Conservation (phyloP, 2,797 vertebrate species). For the Gymnothorax reevesii region DNA sequence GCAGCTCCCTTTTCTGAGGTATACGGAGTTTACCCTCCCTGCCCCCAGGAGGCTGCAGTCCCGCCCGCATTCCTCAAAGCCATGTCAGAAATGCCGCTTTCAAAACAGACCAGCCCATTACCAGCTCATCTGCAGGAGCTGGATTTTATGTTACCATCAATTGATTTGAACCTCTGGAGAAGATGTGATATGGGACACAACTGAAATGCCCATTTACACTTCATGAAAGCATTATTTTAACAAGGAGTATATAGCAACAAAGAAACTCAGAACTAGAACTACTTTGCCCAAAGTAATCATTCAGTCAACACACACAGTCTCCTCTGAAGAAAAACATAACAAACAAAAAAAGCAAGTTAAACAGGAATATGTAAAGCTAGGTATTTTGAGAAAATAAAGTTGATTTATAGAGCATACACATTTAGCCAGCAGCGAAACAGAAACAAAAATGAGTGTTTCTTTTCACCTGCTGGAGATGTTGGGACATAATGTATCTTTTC, state of each 20-base stretch:
- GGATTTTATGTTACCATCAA: not conserved
- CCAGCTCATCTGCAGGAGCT: not conserved
- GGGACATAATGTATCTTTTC: not conserved
- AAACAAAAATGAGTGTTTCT: not conserved
- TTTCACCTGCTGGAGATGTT: too few relatives aligned
- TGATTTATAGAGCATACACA: not conserved
- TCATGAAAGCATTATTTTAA: not conserved
- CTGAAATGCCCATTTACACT: not conserved
- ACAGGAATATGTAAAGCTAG: not conserved
- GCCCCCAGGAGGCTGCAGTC: not conserved
- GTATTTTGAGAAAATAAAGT: not conserved
- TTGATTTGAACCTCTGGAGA: not conserved
- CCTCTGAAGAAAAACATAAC: not conserved
- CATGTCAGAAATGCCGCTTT: not conserved
- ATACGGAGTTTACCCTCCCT: conserved; percentile 14
- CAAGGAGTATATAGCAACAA: not conserved
- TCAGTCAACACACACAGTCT: not conserved
- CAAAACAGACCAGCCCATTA: too few relatives aligned
- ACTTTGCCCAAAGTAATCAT: not conserved
- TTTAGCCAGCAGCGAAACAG: not conserved
- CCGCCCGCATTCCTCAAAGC: conserved; percentile 19
- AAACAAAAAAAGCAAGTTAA: not conserved
- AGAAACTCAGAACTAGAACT: not conserved
- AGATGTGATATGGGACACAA: not conserved
- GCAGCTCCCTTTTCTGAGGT: not conserved